Conservation (phyloP, 2,113 vertebrate genomes). For the Thryonomys swinderianus region DNA sequence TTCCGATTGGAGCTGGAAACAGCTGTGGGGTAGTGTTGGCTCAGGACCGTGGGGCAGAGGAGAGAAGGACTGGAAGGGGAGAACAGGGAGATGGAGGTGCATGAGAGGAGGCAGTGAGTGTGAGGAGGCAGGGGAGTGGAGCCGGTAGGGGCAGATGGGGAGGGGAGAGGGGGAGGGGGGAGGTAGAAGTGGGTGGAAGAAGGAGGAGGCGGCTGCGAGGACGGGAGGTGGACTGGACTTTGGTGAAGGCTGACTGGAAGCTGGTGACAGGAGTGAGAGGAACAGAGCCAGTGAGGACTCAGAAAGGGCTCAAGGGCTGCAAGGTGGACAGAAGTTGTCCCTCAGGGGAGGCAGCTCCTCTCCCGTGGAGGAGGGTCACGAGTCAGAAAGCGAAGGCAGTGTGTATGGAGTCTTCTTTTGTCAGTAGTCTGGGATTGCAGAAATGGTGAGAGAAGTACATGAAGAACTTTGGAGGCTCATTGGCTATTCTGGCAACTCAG, state of each 20-base stretch:
- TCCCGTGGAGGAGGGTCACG: neutral
- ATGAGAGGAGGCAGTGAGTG: neutral
- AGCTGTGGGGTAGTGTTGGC: neutral
- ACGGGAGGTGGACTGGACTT: neutral
- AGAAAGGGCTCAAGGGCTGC: neutral
- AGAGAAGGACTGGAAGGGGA: neutral
- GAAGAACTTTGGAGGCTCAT: neutral
- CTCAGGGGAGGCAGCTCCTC: neutral
- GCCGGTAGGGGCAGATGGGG: neutral
- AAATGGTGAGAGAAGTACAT: neutral
- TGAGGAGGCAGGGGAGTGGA: neutral
- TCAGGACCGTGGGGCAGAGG: neutral
- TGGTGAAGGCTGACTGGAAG: neutral
- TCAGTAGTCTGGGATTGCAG: neutral
- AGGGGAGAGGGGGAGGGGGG: neutral
- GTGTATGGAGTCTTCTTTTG: neutral
- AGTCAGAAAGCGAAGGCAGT: neutral
- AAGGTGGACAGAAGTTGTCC: neutral
- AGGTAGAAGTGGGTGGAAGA: neutral
- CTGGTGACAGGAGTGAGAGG: neutral
- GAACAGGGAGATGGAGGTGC: neutral
- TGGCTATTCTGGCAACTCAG: neutral
- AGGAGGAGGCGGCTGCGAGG: rapidly evolving
- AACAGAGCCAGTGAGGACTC: neutral
- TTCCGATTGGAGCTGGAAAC: neutral